Evolutionary conservation across 2,113 vertebrate species (phyloP), one percentile per base, ranked within the genome.

Genomic region (Thunnus thynnus): DNA sequence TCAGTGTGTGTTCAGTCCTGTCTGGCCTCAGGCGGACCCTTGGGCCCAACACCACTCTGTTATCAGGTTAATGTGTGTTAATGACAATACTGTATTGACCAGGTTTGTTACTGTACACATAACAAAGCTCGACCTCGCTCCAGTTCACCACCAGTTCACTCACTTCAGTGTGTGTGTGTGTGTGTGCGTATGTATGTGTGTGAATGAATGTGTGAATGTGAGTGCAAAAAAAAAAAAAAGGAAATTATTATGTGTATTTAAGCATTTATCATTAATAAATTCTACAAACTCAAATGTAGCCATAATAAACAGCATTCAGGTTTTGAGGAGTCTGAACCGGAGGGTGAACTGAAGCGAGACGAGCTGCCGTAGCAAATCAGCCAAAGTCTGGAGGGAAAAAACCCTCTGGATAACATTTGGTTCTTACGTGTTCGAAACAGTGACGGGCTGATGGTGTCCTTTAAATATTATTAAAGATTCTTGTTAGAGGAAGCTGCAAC

Each of bases 281-380:
- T 20, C 52, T 25, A 47, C 2, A 47, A 48, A 25, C 22, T 72
- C 44, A 47, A 50, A 50, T 5, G 56, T 65, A 78, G 79, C 72
- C 88, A 78, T 83, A 81, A 65, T 50, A 60, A 80, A 32, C 27
- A 74, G n/a, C 46, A 27, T 90, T 87, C 80, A 81, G 80, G 83
- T 65, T 70, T 36, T 36, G 63, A 62, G 48, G 51, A 52, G 62
- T 25, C 36, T 12, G 51, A 48, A 6, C 20, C 4, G 41, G 63
- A 5, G 3, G 0, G 44, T 13, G 78, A 69, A 64, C 46, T 78
- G 82, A 58, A 25, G n/a, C 1, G 51, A 30, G 60, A 32, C 1
- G 71, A 0, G 51, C 50, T 13, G 16, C 50, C 6, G 64, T 63
- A 82, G 73, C 77, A 78, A 16, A 65, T 61, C 61, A 58, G 79